phyloP scores from a whole-genome alignment of 2,888 invertebrate genomes.

The Platycheirus rosarum region DNA sequence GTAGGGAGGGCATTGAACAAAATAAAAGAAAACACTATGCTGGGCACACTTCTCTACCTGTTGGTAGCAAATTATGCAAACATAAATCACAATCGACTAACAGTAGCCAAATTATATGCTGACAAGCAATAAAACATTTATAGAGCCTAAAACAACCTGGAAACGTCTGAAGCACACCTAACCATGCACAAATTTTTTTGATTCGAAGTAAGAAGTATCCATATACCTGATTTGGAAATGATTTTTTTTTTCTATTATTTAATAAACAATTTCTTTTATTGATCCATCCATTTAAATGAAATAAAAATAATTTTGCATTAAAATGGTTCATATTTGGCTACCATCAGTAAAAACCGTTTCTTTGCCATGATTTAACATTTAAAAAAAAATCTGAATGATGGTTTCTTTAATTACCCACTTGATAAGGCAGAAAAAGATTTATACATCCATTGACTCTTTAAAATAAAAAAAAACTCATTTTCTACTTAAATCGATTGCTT shows the following conservation, averaged over 20 bases:
- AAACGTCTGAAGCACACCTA: neutral
- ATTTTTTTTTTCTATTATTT: neutral
- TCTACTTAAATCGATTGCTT: slow-evolving; percentile 22
- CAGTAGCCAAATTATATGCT: slow-evolving; percentile 28
- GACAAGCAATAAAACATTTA: slow-evolving; percentile 34
- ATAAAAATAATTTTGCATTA: slow-evolving; percentile 7
- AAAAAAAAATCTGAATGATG: neutral
- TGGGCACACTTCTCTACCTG: neutral
- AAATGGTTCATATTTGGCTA: no score
- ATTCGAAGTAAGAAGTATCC: no score
- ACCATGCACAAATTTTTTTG: neutral
- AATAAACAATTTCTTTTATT: neutral
- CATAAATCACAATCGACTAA: slow-evolving; percentile 23
- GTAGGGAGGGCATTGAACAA: neutral
- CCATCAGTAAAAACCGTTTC: neutral
- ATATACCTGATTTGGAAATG: neutral
- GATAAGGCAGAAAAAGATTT: slow-evolving; percentile 41
- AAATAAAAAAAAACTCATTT: slow-evolving; percentile 4
- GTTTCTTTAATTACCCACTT: slow-evolving; percentile 30
- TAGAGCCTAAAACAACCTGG: slow-evolving; percentile 1
- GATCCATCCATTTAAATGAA: neutral
- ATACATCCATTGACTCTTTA: neutral
- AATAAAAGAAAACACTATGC: neutral
- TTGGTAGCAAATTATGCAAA: slow-evolving; percentile 22
- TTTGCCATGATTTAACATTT: neutral